These are phyloP conservation scores for Aethes cnicana DNA, from an alignment of 2,888 invertebrate species.

Conservation along the genomic window DNA sequence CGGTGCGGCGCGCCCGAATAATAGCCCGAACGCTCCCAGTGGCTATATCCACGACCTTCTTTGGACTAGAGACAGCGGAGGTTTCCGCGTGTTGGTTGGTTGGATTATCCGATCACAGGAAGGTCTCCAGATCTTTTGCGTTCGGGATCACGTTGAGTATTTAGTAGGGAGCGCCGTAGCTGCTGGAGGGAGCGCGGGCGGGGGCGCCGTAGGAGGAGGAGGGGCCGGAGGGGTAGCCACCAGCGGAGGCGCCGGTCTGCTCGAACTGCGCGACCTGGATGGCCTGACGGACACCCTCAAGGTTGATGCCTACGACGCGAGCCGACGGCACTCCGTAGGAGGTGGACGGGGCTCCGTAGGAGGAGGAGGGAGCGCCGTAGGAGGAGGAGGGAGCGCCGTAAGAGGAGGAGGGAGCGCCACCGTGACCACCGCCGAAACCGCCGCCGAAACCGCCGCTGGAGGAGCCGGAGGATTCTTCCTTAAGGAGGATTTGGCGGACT, in stretches of 20 bases:
- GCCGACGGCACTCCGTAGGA: constrained; percentile 83
- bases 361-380: constrained; percentile 84
- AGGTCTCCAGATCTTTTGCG: constrained; percentile 33
- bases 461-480: constrained; percentile 87
- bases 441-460: constrained; percentile 70
- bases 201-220: constrained; percentile 83
- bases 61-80: constrained; percentile 24
- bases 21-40: constrained; percentile 46
- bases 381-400: constrained; percentile 84
- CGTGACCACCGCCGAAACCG: constrained; percentile 69
- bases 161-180: constrained; percentile 87
- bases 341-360: constrained; percentile 84
- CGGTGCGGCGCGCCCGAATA: constrained; percentile 62
- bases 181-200: constrained; percentile 83
- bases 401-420: constrained; percentile 83
- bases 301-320: constrained; percentile 91
- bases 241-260: constrained; percentile 78
- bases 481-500: constrained; percentile 91
- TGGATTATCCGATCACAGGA: constrained; percentile 11
- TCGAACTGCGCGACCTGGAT: constrained; percentile 94
- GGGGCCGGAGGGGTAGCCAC: constrained; percentile 77
- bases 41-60: constrained; percentile 19
- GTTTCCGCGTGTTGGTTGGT: constrained; percentile 4
- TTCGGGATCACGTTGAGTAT: constrained; percentile 42
- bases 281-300: constrained; percentile 92